Conservation (phyloP, 1,140 invertebrate species). For the Galleria mellonella region DNA sequence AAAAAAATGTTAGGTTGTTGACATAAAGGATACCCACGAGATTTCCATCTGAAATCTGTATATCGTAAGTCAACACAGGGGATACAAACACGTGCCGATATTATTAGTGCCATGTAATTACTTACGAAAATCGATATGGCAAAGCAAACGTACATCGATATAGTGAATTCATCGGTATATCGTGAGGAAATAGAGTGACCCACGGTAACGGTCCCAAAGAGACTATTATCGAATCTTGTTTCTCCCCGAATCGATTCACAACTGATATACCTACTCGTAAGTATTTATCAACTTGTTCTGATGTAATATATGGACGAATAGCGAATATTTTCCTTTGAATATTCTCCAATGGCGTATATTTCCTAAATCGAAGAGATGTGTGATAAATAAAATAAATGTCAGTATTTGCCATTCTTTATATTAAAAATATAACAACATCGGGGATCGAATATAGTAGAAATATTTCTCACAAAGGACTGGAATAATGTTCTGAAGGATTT, state of each 20-base stretch:
- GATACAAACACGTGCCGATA: constrained; percentile 8
- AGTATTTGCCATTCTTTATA: no score
- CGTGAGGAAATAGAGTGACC: constrained; percentile 34
- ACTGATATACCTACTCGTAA: constrained; percentile 4
- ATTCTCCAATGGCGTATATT: no score
- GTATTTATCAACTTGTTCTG: background rate
- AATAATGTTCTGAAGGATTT: no score
- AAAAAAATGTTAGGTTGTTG: background rate
- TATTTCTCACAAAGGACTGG: no score
- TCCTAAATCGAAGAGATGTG: background rate
- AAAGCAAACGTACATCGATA: constrained; percentile 27
- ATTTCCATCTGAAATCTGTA: background rate
- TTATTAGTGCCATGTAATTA: constrained; percentile 40
- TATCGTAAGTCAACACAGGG: background rate
- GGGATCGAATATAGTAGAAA: no score
- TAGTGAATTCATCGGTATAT: constrained; percentile 19
- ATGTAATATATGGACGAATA: constrained; percentile 7
- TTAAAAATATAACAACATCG: no score
- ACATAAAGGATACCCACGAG: constrained; percentile 10
- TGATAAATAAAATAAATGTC: constrained; percentile 11
- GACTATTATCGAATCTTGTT: constrained; percentile 33
- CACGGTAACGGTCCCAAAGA: constrained; percentile 27
- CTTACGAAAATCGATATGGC: constrained; percentile 23
- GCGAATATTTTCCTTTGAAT: background rate
- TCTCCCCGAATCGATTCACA: constrained; percentile 15